Evolutionary conservation across 2,113 vertebrate genomes (phyloP), one percentile per base, ranked within the genome.

Genomic region (Ammodramus savannarum): DNA sequence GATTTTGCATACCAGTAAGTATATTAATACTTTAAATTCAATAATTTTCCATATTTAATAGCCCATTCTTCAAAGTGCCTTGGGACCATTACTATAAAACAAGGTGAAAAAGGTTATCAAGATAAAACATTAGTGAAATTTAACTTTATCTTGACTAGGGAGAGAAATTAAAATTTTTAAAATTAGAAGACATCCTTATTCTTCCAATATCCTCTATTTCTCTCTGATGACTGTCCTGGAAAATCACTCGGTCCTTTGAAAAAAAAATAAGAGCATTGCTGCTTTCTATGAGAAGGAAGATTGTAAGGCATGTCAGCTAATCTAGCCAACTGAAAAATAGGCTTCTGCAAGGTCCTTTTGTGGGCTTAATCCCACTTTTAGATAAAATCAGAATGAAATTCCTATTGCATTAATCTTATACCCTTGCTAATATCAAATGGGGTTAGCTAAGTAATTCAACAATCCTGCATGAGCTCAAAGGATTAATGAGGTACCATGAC

Each of bases 321-420:
- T 16, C 16, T 55, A 76, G 38, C 11, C 39, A 55, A 23, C 49
- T 38, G 48, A 63, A 94, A 91, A 82, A 4, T 3, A 75, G 21
- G 6, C 7, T 91, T 86, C 57, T 66, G 54, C 34, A 67, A 61
- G 51, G 68, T 63, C 43, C 23, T 86, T 63, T 90, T 89, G 67
- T 88, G 57, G 46, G 10, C 26, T 69, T 93, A 92, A 90, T 90
- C 51, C 46, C 34, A 86, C 63, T 54, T 77, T 46, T 46, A 92
- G 67, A 86, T 92, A 95, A 80, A 44, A 93, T 81, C 57, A 75
- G 63, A 81, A 91, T 84, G 29, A 93, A 95, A 95, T 91, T 93
- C 84, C 73, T 71, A 9, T 72, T 77, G 14, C 43, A 77, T 94
- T 95, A 85, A 67, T 82, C 48, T 77, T 78, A 67, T 34, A 89